phyloP scores from a whole-genome alignment of 2,888 invertebrate genomes.

The Aricia artaxerxes region DNA sequence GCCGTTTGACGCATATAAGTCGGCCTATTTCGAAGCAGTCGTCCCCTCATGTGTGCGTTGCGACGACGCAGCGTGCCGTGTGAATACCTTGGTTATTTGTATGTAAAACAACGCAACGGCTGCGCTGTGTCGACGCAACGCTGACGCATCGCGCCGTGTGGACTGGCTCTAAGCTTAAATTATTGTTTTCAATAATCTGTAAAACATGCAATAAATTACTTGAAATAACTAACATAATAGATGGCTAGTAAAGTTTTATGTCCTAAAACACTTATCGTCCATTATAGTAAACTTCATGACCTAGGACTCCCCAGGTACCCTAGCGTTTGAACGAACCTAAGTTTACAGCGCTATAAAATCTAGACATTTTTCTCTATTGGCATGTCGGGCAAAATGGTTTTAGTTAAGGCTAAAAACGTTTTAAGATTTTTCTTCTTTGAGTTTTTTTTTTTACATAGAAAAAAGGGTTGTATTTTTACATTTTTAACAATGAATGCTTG shows the following conservation, averaged over 20 bases:
- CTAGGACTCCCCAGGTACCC: slow-evolving; percentile 20
- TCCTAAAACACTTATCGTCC: slow-evolving; percentile 30
- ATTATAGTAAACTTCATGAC: slow-evolving; percentile 29
- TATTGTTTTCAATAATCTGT: not conserved
- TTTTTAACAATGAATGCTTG: too few species aligned
- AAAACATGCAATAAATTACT: not conserved
- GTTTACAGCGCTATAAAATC: slow-evolving; percentile 25
- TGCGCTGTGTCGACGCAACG: too few species aligned
- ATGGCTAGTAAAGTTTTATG: slow-evolving; percentile 25
- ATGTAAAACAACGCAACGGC: too few species aligned
- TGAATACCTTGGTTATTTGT: too few species aligned
- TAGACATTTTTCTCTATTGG: slow-evolving; percentile 29
- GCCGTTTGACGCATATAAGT: too few species aligned
- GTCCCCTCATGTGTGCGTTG: too few species aligned
- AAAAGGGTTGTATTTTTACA: not conserved
- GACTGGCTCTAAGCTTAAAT: too few species aligned
- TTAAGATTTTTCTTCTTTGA: not conserved
- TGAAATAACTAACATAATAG: slow-evolving; percentile 4
- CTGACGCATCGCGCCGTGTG: too few species aligned
- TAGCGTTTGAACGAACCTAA: slow-evolving; percentile 17
- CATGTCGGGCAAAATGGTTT: not conserved
- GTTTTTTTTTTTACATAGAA: not conserved
- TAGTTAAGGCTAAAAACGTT: not conserved
- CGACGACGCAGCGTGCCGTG: too few species aligned
- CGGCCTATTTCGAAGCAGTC: too few species aligned